A percentile compares a stretch with the other conserved stretches of the same genome.
phyloP scores from a whole-genome alignment of 2,888 invertebrate species.

The Epistrophe grossulariae region DNA sequence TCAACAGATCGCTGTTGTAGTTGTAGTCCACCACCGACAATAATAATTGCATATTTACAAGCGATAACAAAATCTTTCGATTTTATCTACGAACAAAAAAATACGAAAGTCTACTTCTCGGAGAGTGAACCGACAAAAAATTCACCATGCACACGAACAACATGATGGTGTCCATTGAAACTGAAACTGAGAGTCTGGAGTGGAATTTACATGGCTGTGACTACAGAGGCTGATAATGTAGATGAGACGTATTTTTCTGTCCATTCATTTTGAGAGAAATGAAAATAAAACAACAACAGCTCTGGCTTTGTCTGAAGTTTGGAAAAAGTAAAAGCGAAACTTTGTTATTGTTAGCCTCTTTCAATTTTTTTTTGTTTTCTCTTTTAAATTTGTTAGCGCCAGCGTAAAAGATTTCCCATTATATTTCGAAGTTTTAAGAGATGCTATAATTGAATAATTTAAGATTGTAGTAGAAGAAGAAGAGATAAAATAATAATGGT shows the following conservation, averaged over 20 bases:
- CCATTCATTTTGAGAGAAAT: conserved; percentile 16
- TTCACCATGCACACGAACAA: conserved; percentile 55
- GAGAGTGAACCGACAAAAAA: conserved; percentile 41
- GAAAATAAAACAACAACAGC: conserved; percentile 62
- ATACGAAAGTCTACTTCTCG: conserved; percentile 43
- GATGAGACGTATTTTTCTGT: neutral
- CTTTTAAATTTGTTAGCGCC: neutral
- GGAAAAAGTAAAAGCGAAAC: conserved; percentile 66
- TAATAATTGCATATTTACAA: conserved; percentile 56
- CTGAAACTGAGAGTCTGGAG: conserved; percentile 62
- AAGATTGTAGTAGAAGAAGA: conserved; percentile 13
- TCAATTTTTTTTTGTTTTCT: neutral
- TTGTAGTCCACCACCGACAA: conserved; percentile 22
- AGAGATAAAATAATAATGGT: neutral
- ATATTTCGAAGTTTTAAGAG: conserved; percentile 25
- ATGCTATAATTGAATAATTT: neutral
- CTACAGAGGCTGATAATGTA: neutral
- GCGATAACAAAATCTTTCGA: conserved; percentile 8
- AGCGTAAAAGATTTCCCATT: conserved; percentile 24
- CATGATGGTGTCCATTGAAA: conserved; percentile 49
- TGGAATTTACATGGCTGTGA: neutral
- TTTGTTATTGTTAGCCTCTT: conserved; percentile 62
- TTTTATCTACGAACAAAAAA: conserved; percentile 19
- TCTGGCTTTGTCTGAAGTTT: conserved; percentile 21
- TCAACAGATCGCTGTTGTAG: conserved; percentile 51